A percentile compares a stretch with the other conserved stretches of the same genome.
Evolutionary conservation across 2,888 invertebrate genomes (phyloP).

Genomic region (Dendrolimus pini): DNA sequence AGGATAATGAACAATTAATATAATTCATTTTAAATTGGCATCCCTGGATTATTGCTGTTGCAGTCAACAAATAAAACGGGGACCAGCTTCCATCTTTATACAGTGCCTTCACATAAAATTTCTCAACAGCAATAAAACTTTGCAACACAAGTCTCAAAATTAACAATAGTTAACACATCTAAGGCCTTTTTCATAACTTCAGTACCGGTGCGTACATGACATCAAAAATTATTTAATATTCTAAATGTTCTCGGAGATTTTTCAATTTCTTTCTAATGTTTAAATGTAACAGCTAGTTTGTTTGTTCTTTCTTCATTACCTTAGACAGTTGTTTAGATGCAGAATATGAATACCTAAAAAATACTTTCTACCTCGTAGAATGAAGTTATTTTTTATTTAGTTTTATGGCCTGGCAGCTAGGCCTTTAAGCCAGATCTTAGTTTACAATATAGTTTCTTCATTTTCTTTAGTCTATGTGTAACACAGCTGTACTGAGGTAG

Average conservation of each 20-base stretch:
- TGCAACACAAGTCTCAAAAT: constrained; percentile 43
- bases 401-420: no score
- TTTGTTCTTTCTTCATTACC: no score
- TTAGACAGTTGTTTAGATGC: no score
- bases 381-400: no score
- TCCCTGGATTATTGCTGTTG: neutral
- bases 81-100: neutral
- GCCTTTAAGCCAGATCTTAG: no score
- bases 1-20: neutral
- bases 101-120: constrained; percentile 6
- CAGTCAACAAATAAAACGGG: neutral
- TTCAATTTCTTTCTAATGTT: neutral
- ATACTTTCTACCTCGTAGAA: no score
- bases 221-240: constrained; percentile 3
- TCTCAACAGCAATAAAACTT: constrained; percentile 47
- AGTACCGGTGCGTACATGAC: constrained; percentile 17
- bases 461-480: no score
- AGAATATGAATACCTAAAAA: no score
- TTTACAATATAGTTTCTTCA: no score
- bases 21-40: constrained; percentile 5
- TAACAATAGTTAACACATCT: constrained; percentile 54
- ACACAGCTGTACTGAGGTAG: no score
- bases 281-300: neutral
- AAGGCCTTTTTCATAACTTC: constrained; percentile 49
- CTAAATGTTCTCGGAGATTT: neutral